Percentiles rank a stretch among this genome's conserved stretches.
Conservation (phyloP, 2,888 invertebrate genomes). For the Eulithis prunata region DNA sequence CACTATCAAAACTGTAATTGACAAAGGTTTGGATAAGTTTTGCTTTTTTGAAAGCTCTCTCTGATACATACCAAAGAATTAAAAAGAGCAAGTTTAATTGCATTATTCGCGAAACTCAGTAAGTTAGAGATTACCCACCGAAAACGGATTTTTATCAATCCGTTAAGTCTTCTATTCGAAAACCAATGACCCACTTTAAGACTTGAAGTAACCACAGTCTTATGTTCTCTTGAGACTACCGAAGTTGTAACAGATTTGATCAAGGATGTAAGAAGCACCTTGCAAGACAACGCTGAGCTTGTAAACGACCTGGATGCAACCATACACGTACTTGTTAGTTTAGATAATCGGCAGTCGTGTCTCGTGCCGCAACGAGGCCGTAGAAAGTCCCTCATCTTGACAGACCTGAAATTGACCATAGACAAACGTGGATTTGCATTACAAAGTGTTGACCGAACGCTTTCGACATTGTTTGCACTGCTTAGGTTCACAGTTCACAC, state of each 20-base stretch:
- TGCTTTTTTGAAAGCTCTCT: neutral
- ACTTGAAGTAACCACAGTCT: neutral
- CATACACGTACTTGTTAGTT: conserved; percentile 67
- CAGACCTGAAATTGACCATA: conserved; percentile 75
- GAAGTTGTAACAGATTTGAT: conserved; percentile 3
- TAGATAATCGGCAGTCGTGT: conserved; percentile 64
- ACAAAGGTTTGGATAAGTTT: no score
- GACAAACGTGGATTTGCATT: conserved; percentile 67
- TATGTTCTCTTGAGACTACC: neutral
- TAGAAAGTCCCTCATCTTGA: conserved; percentile 75
- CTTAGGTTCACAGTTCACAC: conserved; percentile 27
- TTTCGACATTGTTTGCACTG: conserved; percentile 56
- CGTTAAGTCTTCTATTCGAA: neutral
- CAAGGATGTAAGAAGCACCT: conserved; percentile 42
- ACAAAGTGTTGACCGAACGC: conserved; percentile 60
- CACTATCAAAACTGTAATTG: no score
- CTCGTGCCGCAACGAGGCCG: conserved; percentile 64
- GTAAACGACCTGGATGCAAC: conserved; percentile 57
- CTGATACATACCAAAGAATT: neutral
- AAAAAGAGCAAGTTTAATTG: neutral
- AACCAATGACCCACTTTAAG: no score
- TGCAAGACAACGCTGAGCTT: conserved; percentile 47
- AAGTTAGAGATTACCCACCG: neutral
- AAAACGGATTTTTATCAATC: neutral
- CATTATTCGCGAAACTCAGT: neutral